Evolutionary conservation across 2,888 invertebrate genomes (phyloP).

Genomic region (Sinopyrophorus schimmeli): DNA sequence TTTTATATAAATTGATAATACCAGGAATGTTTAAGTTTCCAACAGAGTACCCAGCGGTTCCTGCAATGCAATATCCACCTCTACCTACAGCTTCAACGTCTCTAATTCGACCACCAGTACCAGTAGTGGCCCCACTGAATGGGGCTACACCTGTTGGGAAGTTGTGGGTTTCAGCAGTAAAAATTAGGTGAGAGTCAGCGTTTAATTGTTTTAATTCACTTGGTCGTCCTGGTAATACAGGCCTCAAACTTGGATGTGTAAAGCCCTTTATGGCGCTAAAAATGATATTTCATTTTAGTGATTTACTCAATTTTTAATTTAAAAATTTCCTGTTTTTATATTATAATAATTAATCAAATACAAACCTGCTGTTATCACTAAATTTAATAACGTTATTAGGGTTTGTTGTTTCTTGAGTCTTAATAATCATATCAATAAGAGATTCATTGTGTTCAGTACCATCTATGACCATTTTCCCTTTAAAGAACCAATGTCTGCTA

Average conservation of each 20-base stretch:
- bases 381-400: conserved; percentile 96
- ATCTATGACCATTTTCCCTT: conserved; percentile 85
- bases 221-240: conserved; percentile 68
- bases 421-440: conserved; percentile 89
- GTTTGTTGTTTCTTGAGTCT: conserved; percentile 84
- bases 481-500: conserved; percentile 98
- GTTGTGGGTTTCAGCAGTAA: conserved; percentile 98
- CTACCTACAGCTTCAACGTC: conserved; percentile 95
- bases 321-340: background rate
- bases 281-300: background rate
- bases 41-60: conserved; percentile 95
- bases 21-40: conserved; percentile 91
- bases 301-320: background rate
- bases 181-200: conserved; percentile 83
- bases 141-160: conserved; percentile 98
- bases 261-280: conserved; percentile 86
- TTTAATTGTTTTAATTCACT: conserved; percentile 60
- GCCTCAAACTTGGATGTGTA: conserved; percentile 68
- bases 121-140: conserved; percentile 97
- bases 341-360: conserved; percentile 6
- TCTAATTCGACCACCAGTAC: conserved; percentile 93
- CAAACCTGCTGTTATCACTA: conserved; percentile 91
- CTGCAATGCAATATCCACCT: conserved; percentile 92
- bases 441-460: conserved; percentile 77
- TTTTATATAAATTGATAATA: conserved; percentile 44